Evolutionary conservation across 2,797 vertebrate species (phyloP).

Genomic region (Miichthys miiuy): DNA sequence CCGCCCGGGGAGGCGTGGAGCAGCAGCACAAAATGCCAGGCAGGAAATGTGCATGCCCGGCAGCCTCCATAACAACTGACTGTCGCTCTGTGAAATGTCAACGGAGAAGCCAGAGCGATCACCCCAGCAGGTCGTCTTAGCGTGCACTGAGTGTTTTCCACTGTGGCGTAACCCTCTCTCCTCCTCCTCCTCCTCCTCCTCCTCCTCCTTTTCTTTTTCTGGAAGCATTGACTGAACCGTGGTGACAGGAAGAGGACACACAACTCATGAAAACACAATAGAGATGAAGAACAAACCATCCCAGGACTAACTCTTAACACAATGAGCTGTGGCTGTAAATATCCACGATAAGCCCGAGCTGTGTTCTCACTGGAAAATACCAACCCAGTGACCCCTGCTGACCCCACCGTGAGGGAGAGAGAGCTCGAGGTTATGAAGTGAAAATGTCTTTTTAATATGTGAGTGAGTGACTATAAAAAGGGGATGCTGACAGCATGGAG

Average conservation of each 20-base stretch:
- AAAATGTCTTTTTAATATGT: constrained; percentile 51
- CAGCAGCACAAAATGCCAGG: constrained; percentile 38
- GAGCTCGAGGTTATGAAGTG: constrained; percentile 29
- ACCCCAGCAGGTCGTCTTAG: constrained; percentile 66
- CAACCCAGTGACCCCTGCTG: constrained; percentile 25
- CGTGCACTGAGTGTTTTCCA: constrained; percentile 43
- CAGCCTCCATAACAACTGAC: constrained; percentile 51
- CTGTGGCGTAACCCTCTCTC: constrained; percentile 13
- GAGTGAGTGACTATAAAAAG: constrained; percentile 44
- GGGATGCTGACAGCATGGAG: constrained; percentile 33
- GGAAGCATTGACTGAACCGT: constrained; percentile 45
- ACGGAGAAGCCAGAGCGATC: constrained; percentile 27
- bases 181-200: constrained; percentile 10
- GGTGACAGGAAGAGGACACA: constrained; percentile 69
- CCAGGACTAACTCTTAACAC: constrained; percentile 31
- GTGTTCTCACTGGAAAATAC: constrained; percentile 14
- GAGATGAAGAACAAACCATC: constrained; percentile 49
- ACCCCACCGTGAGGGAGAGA: constrained; percentile 6
- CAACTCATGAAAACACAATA: constrained; percentile 63
- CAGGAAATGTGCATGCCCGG: constrained; percentile 37
- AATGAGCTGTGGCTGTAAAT: constrained; percentile 8
- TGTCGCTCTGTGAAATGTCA: constrained; percentile 66
- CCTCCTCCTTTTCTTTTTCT: constrained; percentile 51
- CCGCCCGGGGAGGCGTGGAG: constrained; percentile 13
- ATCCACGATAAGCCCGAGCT: constrained; percentile 2